Evolutionary conservation across 2,113 vertebrate species (phyloP).

Genomic region (Herpetotheres cachinnans): DNA sequence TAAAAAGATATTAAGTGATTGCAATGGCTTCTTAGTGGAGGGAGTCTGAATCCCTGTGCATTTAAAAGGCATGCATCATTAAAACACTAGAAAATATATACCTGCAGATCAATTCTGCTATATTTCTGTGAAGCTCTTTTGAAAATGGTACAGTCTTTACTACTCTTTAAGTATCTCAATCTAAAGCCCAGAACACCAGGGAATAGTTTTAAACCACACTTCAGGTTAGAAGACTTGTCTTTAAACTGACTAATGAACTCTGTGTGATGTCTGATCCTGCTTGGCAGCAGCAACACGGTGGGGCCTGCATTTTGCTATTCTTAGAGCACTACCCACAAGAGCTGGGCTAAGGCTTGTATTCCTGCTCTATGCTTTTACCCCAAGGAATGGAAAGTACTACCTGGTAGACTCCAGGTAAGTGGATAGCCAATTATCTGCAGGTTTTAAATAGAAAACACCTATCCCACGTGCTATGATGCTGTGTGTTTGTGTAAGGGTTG

Average conservation of each 20-base stretch:
- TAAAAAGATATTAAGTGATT: background rate
- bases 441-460: background rate
- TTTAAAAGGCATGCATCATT: background rate
- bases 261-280: background rate
- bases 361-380: background rate
- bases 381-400: background rate
- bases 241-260: background rate
- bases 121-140: background rate
- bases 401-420: background rate
- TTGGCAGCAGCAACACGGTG: background rate
- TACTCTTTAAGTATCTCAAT: background rate
- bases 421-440: background rate
- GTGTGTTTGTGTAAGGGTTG: background rate
- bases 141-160: background rate
- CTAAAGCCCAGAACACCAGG: background rate
- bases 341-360: background rate
- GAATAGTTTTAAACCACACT: background rate
- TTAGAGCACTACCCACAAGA: background rate
- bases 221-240: background rate
- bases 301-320: background rate
- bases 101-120: background rate
- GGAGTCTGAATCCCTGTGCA: background rate
- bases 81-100: background rate
- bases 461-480: fast-evolving
- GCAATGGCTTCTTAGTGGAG: background rate